Evolutionary conservation across 2,797 vertebrate genomes (phyloP).

Genomic region (Coregonus suidteri): DNA sequence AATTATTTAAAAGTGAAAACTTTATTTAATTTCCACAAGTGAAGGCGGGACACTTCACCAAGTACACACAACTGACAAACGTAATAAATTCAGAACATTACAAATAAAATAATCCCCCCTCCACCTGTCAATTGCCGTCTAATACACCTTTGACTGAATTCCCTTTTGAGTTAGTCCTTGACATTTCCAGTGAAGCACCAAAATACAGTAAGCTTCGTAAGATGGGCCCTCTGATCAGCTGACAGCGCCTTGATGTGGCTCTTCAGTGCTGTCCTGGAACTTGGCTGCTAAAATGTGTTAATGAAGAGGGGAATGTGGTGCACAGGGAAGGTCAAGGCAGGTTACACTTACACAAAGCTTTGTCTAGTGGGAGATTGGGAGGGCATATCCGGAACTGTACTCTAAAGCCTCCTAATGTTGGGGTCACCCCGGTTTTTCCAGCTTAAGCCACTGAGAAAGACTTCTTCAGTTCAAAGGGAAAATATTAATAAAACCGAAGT

Average conservation of each 20-base stretch:
- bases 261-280: neutral
- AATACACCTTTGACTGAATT: neutral
- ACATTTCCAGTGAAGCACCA: neutral
- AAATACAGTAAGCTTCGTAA: conserved; percentile 20
- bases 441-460: too few relatives aligned
- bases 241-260: conserved; percentile 14
- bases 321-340: neutral
- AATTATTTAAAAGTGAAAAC: neutral
- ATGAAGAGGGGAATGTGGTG: neutral
- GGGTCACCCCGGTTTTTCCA: neutral
- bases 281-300: too few relatives aligned
- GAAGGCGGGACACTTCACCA: neutral
- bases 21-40: neutral
- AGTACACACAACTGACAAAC: neutral
- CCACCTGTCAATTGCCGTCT: neutral
- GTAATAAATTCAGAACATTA: neutral
- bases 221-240: neutral
- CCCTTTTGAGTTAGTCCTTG: neutral
- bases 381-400: neutral
- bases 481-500: too few relatives aligned
- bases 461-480: too few relatives aligned
- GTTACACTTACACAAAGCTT: too few relatives aligned
- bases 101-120: neutral
- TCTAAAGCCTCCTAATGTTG: neutral
- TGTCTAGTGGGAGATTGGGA: neutral